Conservation (phyloP, 2,797 vertebrate species). For the Amblyopsis hoosieri region DNA sequence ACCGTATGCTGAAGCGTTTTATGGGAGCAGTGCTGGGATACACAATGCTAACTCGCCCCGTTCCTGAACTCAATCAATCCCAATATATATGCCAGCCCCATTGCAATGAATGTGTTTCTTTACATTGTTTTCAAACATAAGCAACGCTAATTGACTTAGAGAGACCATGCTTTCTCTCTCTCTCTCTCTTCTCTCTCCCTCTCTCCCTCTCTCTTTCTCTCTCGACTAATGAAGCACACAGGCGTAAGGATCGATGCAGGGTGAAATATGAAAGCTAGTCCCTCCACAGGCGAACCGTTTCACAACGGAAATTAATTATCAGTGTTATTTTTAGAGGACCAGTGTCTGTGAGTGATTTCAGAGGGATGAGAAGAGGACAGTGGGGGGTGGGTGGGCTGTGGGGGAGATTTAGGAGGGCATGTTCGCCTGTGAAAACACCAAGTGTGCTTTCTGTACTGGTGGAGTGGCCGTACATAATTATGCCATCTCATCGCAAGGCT, state of each 20-base stretch:
- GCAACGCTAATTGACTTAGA: slow-evolving; percentile 61
- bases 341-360: slow-evolving; percentile 68
- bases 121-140: slow-evolving; percentile 64
- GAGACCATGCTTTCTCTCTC: slow-evolving; percentile 9
- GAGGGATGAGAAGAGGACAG: slow-evolving; percentile 36
- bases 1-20: slow-evolving; percentile 9
- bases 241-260: slow-evolving; percentile 60
- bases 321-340: slow-evolving; percentile 76
- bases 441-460: neutral
- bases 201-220: slow-evolving; percentile 20
- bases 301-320: slow-evolving; percentile 79
- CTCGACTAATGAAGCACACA: slow-evolving; percentile 70
- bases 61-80: slow-evolving; percentile 51
- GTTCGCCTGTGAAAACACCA: slow-evolving; percentile 5
- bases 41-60: slow-evolving; percentile 18
- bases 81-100: slow-evolving; percentile 55
- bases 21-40: slow-evolving; percentile 23
- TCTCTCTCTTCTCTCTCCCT: slow-evolving; percentile 26
- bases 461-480: too few relatives aligned
- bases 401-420: slow-evolving; percentile 8
- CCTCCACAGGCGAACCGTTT: slow-evolving; percentile 66
- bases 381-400: slow-evolving; percentile 24
- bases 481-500: too few relatives aligned
- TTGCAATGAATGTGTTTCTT: slow-evolving; percentile 66
- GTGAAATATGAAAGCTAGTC: slow-evolving; percentile 74